Base-by-base conservation (phyloP, 2,888 invertebrate genomes). In the Callinectes sapidus region DNA sequence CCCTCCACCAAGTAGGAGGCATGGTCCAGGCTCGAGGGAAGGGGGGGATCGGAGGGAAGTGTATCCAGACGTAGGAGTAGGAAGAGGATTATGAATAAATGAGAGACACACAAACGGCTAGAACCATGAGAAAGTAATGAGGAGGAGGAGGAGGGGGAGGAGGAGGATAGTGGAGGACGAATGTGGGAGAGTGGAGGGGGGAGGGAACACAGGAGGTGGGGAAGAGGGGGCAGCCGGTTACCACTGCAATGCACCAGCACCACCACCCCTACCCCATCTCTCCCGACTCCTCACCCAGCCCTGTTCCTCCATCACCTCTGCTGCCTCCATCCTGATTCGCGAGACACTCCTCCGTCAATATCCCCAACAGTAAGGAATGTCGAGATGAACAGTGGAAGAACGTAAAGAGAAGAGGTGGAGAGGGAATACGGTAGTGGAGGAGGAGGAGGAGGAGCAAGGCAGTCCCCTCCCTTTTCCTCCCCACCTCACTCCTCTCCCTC, bases 391-490 rank as follows among this genome's bases (percentile, higher is more conserved):
- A 32, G 89, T 18, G n/a, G 86, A 48, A 16, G 61, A 35, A 66
- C n/a, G 48, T 48, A 13, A 48, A 54, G 14, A 48, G 32, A 48
- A 23, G 54, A 35, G 32, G 90, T 35, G 42, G 86, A 61, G 35
- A 42, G n/a, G 54, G 32, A 16, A n/a, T 54, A 54, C 77, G 54
- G 77, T 61, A 35, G 61, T 86, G 35, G 71, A 28, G 71, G 71
- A 71, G 71, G 81, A 35, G 32, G 81, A 81, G 81, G 81, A 81
- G 35, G 81, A 89, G 92, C 89, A 92, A 28, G 54, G n/a, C 48
- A 55, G 54, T 90, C 39, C 39, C 32, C 14, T 77, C 89, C 71
- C 13, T 32, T 10, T 16, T 32, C 13, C 71, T 14, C 71, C 28
- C 0, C n/a, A 28, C 13, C 71, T 8, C 28, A 10, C 71, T 48